Percentiles rank a stretch among this genome's conserved stretches.
Evolutionary conservation across 1,140 invertebrate species (phyloP).

Genomic region (Aporrectodea caliginosa): DNA sequence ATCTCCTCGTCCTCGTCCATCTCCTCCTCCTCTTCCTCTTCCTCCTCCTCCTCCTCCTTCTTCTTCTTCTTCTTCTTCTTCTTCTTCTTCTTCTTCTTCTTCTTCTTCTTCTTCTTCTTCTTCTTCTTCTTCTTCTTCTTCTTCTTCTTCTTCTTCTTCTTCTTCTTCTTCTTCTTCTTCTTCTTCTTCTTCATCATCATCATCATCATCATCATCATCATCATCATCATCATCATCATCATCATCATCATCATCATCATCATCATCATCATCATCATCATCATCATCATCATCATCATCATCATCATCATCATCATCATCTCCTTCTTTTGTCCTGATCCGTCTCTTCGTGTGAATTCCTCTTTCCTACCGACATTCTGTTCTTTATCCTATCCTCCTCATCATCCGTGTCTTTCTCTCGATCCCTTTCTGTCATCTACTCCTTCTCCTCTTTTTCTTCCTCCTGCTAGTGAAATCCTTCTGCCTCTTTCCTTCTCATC

Average conservation of each 20-base stretch:
- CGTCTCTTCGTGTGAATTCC: no score
- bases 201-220: constrained; percentile 21
- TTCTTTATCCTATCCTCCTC: no score
- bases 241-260: constrained; percentile 20
- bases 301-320: constrained; percentile 18
- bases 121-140: background rate
- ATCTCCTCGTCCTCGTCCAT: background rate
- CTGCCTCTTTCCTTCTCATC: no score
- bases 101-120: background rate
- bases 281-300: constrained; percentile 15
- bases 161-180: background rate
- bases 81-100: background rate
- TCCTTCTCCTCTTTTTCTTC: no score
- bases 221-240: constrained; percentile 21
- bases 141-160: background rate
- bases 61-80: background rate
- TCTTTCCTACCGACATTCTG: no score
- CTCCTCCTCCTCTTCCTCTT: background rate
- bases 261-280: constrained; percentile 18
- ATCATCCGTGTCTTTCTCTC: no score
- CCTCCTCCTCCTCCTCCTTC: background rate
- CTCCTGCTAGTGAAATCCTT: no score
- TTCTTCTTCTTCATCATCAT: background rate
- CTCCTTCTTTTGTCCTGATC: no score
- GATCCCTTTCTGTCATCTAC: no score